Percentiles rank a stretch among this genome's conserved stretches.
Evolutionary conservation across 1,140 invertebrate species (phyloP).

Genomic region (Pygmarrhopalites habei): DNA sequence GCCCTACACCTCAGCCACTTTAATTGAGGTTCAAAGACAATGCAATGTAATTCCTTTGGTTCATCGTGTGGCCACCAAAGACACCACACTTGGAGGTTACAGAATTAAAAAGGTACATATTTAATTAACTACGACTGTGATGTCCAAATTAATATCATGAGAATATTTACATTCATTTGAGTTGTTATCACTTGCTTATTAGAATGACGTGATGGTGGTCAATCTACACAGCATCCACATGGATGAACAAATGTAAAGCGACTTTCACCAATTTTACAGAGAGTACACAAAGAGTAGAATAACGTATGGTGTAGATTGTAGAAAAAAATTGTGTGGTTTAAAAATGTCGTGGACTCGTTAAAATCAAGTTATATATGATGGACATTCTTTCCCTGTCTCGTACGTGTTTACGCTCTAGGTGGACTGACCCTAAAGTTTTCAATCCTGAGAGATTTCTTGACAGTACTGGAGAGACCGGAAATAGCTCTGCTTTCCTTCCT

Average conservation of each 20-base stretch:
- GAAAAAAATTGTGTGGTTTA: no score
- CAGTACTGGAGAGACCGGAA: slow-evolving; percentile 54
- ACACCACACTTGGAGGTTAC: slow-evolving; percentile 63
- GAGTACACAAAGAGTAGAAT: no score
- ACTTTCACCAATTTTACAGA: no score
- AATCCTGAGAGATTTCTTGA: slow-evolving; percentile 69
- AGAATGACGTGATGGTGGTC: slow-evolving; percentile 75
- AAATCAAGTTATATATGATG: no score
- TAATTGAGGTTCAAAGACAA: slow-evolving; percentile 65
- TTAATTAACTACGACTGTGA: no score
- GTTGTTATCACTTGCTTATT: neutral
- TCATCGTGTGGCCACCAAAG: slow-evolving; percentile 64
- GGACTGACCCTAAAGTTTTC: slow-evolving; percentile 63
- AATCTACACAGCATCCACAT: slow-evolving; percentile 70
- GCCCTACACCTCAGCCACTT: slow-evolving; percentile 69
- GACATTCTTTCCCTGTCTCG: no score
- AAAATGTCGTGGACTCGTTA: no score
- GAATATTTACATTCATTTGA: neutral
- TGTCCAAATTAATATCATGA: no score
- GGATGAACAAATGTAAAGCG: slow-evolving; percentile 58
- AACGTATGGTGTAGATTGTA: no score
- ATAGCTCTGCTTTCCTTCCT: slow-evolving; percentile 61
- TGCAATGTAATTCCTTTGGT: slow-evolving; percentile 71
- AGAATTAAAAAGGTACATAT: slow-evolving; percentile 73
- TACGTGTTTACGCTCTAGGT: no score